Evolutionary conservation across 2,113 vertebrate genomes (phyloP).

Genomic region (Castor canadensis): DNA sequence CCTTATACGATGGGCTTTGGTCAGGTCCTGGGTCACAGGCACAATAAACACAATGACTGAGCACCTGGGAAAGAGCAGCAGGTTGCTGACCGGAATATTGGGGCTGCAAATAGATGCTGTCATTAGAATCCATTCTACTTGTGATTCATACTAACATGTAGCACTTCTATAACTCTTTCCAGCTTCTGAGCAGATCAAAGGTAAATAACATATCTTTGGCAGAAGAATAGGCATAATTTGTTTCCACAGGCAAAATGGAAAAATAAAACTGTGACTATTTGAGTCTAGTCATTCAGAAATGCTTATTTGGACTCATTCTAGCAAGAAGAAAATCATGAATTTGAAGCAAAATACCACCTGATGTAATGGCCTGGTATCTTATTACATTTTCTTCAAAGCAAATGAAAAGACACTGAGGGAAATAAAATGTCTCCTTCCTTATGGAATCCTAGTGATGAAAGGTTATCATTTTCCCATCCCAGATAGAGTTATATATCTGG

Average conservation of each 20-base stretch:
- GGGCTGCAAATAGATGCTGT: not conserved
- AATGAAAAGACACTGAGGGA: not conserved
- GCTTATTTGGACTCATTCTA: not conserved
- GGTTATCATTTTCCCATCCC: not conserved
- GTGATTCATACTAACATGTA: not conserved
- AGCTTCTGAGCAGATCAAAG: conserved; percentile 19
- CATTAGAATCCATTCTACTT: not conserved
- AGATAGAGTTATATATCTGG: not conserved
- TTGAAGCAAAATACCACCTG: conserved; percentile 6
- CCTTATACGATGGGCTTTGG: no score
- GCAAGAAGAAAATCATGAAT: not conserved
- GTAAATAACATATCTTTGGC: conserved; percentile 8
- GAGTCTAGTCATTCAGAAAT: conserved; percentile 8
- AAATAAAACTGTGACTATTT: not conserved
- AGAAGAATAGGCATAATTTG: not conserved
- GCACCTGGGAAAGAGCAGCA: no score
- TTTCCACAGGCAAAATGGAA: not conserved
- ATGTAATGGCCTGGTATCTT: not conserved
- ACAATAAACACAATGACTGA: no score
- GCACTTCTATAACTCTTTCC: not conserved
- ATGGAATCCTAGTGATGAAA: not conserved
- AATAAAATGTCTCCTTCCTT: not conserved
- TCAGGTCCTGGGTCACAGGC: no score
- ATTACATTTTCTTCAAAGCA: not conserved
- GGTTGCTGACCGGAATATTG: not conserved